These are phyloP conservation scores for Corythaeola cristata DNA, from an alignment of 2,113 vertebrate species.

Conservation along the genomic window DNA sequence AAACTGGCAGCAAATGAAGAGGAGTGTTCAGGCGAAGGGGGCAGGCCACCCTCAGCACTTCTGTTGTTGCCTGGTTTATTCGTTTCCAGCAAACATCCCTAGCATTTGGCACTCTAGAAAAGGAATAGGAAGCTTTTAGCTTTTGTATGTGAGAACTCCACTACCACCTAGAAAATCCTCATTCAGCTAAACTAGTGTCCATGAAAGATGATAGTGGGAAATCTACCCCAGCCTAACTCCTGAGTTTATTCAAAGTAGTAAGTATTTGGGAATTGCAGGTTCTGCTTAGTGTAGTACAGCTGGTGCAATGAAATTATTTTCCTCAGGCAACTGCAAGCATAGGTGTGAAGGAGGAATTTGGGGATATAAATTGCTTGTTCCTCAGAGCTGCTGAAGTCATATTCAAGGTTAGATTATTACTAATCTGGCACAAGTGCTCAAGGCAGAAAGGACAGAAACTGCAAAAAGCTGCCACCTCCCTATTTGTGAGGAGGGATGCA, in stretches of 20 bases:
- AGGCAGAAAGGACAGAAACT: background rate
- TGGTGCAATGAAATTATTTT: background rate
- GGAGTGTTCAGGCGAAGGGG: background rate
- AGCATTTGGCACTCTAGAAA: background rate
- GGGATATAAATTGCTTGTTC: background rate
- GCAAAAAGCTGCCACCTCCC: background rate
- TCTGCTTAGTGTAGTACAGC: background rate
- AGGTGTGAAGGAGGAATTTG: background rate
- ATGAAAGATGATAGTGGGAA: background rate
- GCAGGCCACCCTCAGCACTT: background rate
- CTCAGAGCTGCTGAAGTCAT: background rate
- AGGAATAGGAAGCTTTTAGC: background rate
- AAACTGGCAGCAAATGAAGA: background rate
- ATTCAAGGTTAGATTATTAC: background rate
- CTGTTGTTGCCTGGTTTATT: background rate
- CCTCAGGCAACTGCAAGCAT: background rate
- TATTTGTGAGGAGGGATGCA: background rate
- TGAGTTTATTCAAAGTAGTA: background rate
- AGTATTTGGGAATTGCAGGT: background rate
- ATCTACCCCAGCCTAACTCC: background rate
- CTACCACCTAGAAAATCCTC: background rate
- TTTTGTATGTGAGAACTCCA: background rate
- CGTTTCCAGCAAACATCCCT: background rate
- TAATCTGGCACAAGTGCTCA: background rate
- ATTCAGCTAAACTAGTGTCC: background rate